Evolutionary conservation across 2,797 vertebrate genomes (phyloP).

Genomic region (Crax fasciolata): DNA sequence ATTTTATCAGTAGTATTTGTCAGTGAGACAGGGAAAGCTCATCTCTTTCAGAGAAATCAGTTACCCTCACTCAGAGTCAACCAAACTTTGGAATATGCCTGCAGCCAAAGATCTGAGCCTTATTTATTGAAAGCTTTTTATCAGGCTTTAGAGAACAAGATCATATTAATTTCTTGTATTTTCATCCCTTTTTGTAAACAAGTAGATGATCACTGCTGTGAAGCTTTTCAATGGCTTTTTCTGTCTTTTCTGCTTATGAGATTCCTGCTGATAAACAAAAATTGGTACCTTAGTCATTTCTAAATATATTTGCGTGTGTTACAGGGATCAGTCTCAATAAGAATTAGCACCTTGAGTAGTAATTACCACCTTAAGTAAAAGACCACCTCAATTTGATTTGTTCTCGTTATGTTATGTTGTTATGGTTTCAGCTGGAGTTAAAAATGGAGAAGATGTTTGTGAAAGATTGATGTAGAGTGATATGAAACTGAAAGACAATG

Average conservation of each 20-base stretch:
- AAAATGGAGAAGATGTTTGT: not conserved
- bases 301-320: not conserved
- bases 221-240: not conserved
- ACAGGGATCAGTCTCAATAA: not conserved
- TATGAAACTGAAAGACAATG: too few species aligned
- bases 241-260: not conserved
- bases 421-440: not conserved
- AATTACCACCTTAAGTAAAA: not conserved
- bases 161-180: not conserved
- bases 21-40: not conserved
- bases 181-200: not conserved
- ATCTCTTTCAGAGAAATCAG: not conserved
- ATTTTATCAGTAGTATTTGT: slow-evolving; percentile 4
- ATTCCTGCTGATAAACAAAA: not conserved
- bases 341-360: not conserved
- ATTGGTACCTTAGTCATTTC: not conserved
- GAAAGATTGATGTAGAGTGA: not conserved
- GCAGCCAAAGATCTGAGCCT: not conserved
- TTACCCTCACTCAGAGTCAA: not conserved
- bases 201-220: not conserved
- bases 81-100: not conserved
- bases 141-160: not conserved
- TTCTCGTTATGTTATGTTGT: too few species aligned
- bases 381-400: not conserved
- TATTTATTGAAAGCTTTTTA: not conserved